Evolutionary conservation across 1,140 invertebrate species (phyloP).

Genomic region (Apis cerana): DNA sequence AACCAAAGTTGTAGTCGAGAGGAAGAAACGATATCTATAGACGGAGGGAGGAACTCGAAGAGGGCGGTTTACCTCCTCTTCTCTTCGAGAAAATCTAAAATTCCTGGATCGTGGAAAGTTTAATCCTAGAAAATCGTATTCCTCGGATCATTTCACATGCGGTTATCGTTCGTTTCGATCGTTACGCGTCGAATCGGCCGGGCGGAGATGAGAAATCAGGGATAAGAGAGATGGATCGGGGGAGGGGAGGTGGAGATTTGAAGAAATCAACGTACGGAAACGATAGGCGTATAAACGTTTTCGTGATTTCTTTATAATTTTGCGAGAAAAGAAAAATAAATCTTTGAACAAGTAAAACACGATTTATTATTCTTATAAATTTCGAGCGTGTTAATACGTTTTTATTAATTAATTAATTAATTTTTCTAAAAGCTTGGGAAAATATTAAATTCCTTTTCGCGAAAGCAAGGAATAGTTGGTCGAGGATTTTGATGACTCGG

Average conservation of each 20-base stretch:
- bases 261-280: background rate
- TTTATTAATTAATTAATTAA: too few relatives aligned
- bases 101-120: background rate
- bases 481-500: constrained; percentile 36
- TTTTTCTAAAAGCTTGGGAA: too few relatives aligned
- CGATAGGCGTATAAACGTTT: background rate
- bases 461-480: constrained; percentile 18
- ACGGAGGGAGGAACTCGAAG: background rate
- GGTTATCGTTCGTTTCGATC: background rate
- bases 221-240: background rate
- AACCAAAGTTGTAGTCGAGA: background rate
- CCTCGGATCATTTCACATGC: background rate
- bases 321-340: too few relatives aligned
- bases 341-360: too few relatives aligned
- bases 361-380: too few relatives aligned
- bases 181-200: background rate
- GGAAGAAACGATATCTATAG: background rate
- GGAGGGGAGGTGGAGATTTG: background rate
- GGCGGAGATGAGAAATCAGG: background rate
- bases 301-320: background rate
- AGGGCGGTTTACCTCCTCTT: too few relatives aligned
- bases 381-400: too few relatives aligned
- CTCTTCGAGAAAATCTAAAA: background rate
- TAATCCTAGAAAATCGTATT: background rate
- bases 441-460: background rate